Evolutionary conservation across 2,888 invertebrate species (phyloP).

Genomic region (Chymomyza amoena): DNA sequence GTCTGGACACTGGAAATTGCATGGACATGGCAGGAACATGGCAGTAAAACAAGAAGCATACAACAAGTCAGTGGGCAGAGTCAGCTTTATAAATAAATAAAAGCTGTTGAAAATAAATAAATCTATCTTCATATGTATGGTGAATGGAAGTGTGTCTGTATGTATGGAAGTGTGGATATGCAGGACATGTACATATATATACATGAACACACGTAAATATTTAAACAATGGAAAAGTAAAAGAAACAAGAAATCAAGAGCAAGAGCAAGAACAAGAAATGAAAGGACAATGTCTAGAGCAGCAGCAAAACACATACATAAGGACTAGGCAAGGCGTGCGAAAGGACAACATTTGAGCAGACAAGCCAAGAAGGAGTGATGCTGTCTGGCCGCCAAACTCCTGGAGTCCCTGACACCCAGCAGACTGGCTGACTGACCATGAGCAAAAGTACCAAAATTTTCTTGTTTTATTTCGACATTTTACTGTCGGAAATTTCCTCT

Average conservation of each 20-base stretch:
- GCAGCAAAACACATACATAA: slow-evolving; percentile 20
- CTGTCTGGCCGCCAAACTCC: slow-evolving; percentile 40
- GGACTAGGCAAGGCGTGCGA: slow-evolving; percentile 50
- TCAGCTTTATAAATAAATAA: slow-evolving; percentile 66
- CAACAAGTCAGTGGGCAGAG: slow-evolving; percentile 23
- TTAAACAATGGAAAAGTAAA: slow-evolving; percentile 34
- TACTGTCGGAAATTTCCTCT: slow-evolving; percentile 49
- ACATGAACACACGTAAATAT: slow-evolving; percentile 29
- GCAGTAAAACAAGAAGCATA: slow-evolving; percentile 49
- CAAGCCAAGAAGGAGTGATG: slow-evolving; percentile 55
- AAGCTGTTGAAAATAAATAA: slow-evolving; percentile 61
- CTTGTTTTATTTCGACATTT: slow-evolving; percentile 71
- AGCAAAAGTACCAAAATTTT: slow-evolving; percentile 61
- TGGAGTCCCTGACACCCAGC: neutral
- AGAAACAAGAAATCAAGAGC: slow-evolving; percentile 45
- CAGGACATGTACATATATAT: slow-evolving; percentile 6
- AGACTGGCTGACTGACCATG: slow-evolving; percentile 31
- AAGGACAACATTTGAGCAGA: slow-evolving; percentile 54
- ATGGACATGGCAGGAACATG: slow-evolving; percentile 61
- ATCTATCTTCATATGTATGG: slow-evolving; percentile 4
- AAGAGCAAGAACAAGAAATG: slow-evolving; percentile 66
- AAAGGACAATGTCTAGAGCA: slow-evolving; percentile 42
- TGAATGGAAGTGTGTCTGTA: too few species aligned
- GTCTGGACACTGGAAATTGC: slow-evolving; percentile 53
- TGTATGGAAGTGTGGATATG: neutral